These are phyloP conservation scores for Drosophila mimica DNA, from an alignment of 2,888 invertebrate species.

Conservation along the genomic window DNA sequence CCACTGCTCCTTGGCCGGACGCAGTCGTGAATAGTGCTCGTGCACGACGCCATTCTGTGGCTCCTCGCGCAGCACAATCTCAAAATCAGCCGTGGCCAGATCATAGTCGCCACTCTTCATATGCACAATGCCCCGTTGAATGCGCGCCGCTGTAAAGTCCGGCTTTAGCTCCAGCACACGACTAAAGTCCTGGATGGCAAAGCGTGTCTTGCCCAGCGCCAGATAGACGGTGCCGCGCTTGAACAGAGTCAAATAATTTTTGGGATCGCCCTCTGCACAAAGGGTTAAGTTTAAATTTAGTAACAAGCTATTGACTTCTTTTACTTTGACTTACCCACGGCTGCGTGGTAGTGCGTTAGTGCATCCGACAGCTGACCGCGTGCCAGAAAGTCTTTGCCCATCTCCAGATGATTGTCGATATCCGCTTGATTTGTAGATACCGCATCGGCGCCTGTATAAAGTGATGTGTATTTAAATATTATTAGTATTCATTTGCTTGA, in stretches of 20 bases:
- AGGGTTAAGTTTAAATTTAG: background rate
- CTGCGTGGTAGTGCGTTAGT: conserved; percentile 98
- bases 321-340: conserved; percentile 91
- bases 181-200: conserved; percentile 97
- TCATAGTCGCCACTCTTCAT: conserved; percentile 95
- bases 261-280: conserved; percentile 94
- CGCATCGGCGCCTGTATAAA: conserved; percentile 88
- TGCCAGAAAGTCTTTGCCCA: conserved; percentile 96
- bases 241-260: conserved; percentile 97
- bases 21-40: conserved; percentile 89
- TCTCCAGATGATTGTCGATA: conserved; percentile 96
- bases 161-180: conserved; percentile 96
- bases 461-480: conserved; percentile 55
- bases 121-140: conserved; percentile 94
- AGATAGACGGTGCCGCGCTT: conserved; percentile 98
- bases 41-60: conserved; percentile 92
- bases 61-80: conserved; percentile 91
- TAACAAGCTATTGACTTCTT: background rate
- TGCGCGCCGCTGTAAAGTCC: conserved; percentile 95
- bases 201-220: conserved; percentile 97
- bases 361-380: conserved; percentile 98
- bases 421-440: conserved; percentile 88
- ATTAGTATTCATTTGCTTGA: background rate
- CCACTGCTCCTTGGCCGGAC: conserved; percentile 88
- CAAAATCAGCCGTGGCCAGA: conserved; percentile 92